Evolutionary conservation across 1,140 invertebrate species (phyloP).

Genomic region (Achatina immaculata): DNA sequence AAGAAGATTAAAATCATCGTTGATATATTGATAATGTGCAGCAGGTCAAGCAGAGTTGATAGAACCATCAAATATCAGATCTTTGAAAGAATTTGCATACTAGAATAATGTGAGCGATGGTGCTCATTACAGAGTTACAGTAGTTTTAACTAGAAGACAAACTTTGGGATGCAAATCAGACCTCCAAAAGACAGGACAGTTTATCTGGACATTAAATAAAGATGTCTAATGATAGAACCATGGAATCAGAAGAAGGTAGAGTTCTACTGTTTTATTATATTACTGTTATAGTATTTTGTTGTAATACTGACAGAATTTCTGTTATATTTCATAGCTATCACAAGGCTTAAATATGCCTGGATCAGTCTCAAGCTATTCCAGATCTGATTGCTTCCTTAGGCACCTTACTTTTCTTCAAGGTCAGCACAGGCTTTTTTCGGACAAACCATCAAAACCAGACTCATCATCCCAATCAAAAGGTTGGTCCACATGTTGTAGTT

Average conservation of each 20-base stretch:
- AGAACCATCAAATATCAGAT: too few relatives aligned
- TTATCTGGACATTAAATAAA: not conserved
- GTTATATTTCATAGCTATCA: not conserved
- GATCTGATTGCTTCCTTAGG: not conserved
- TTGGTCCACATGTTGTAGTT: not conserved
- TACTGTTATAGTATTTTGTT: not conserved
- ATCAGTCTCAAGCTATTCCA: not conserved
- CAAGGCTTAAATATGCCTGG: not conserved
- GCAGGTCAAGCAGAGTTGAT: too few relatives aligned
- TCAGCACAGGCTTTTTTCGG: slow-evolving; percentile 2
- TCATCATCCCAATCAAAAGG: not conserved
- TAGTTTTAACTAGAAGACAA: too few relatives aligned
- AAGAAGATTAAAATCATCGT: too few relatives aligned
- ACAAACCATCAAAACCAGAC: slow-evolving; percentile 21
- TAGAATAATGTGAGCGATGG: too few relatives aligned
- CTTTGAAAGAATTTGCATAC: too few relatives aligned
- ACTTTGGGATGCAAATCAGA: too few relatives aligned
- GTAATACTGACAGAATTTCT: not conserved
- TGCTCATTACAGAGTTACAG: too few relatives aligned
- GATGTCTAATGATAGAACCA: not conserved
- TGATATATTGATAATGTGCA: too few relatives aligned
- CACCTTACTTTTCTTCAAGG: not conserved
- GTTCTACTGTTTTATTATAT: not conserved
- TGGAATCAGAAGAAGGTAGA: not conserved
- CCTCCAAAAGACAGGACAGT: not conserved